Evolutionary conservation across 2,797 vertebrate genomes (phyloP).

Genomic region (Melanotaenia boesemani): DNA sequence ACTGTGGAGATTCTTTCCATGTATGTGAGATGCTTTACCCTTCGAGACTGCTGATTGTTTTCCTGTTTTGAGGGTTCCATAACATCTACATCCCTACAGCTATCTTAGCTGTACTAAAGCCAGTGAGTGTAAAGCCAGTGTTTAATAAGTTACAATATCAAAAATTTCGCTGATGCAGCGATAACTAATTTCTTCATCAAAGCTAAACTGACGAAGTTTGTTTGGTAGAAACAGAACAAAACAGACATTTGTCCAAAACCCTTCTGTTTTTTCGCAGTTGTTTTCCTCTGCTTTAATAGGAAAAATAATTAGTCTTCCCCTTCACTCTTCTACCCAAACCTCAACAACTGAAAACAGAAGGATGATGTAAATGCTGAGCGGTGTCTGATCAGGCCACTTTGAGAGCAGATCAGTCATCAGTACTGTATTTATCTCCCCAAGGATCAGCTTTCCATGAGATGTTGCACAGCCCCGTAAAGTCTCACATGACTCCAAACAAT

Average conservation of each 20-base stretch:
- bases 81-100: too few species aligned
- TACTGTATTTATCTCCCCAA: neutral
- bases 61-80: too few species aligned
- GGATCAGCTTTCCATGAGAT: slow-evolving; percentile 29
- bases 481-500: slow-evolving; percentile 47
- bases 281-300: too few species aligned
- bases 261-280: too few species aligned
- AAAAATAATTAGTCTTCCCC: neutral
- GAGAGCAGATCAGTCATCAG: neutral
- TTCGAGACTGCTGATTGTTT: too few species aligned
- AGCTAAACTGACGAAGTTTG: neutral
- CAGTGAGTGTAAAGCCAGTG: neutral
- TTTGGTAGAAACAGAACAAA: too few species aligned
- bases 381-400: neutral
- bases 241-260: too few species aligned
- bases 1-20: too few species aligned
- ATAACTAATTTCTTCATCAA: neutral
- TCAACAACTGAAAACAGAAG: neutral
- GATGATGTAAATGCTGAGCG: neutral
- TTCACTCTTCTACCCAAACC: neutral
- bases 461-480: slow-evolving; percentile 32
- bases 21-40: too few species aligned
- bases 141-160: neutral
- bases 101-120: slow-evolving; percentile 26
- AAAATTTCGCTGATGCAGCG: slow-evolving; percentile 2